These are phyloP conservation scores for Trichechus manatus DNA, from an alignment of 2,113 vertebrate genomes.

Conservation along the genomic window DNA sequence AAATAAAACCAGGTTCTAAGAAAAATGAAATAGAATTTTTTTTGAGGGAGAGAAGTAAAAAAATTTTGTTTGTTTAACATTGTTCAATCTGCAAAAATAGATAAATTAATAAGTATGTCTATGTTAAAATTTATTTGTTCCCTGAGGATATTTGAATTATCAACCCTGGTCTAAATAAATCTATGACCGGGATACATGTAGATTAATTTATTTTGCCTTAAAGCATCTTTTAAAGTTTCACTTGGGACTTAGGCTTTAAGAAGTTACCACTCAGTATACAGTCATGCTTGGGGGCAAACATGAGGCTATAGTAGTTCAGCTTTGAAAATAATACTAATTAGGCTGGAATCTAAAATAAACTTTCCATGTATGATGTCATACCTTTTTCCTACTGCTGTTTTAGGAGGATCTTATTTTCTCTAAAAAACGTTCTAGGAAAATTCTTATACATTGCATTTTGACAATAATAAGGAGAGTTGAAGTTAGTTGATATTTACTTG, in stretches of 20 bases:
- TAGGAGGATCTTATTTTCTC: not conserved
- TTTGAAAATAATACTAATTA: constrained; percentile 8
- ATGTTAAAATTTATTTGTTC: not conserved
- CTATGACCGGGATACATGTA: not conserved
- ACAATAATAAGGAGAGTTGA: not conserved
- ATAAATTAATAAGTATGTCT: not conserved
- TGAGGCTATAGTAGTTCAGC: not conserved
- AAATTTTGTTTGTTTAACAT: not conserved
- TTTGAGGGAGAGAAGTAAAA: not conserved
- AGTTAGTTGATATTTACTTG: not conserved
- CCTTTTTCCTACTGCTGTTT: not conserved
- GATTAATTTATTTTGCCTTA: not conserved
- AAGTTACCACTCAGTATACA: not conserved
- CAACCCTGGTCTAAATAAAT: not conserved
- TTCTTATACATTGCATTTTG: not conserved
- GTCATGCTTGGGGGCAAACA: not conserved
- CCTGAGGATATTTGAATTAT: not conserved
- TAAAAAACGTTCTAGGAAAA: not conserved
- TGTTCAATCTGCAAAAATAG: not conserved
- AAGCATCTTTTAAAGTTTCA: not conserved
- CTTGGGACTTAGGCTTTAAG: not conserved
- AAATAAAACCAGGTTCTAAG: not conserved
- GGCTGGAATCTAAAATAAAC: not conserved
- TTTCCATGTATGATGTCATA: not conserved
- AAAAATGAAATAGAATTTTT: not conserved